These are phyloP conservation scores for Drosophila meridiana DNA, from an alignment of 2,888 invertebrate genomes.

Conservation along the genomic window DNA sequence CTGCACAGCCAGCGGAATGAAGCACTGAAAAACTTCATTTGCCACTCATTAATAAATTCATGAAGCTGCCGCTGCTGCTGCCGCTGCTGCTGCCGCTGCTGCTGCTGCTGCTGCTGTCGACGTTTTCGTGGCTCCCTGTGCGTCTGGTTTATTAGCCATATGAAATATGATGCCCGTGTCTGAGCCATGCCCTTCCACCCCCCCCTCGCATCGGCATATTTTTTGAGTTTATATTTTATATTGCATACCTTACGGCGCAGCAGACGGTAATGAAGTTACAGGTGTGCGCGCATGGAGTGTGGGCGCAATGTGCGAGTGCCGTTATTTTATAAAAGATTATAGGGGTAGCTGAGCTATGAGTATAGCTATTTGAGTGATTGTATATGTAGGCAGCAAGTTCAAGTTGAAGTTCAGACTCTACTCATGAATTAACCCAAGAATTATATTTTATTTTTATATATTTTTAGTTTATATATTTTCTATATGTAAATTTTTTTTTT, in stretches of 20 bases:
- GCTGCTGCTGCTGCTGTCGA: constrained; percentile 33
- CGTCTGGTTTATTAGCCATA: constrained; percentile 75
- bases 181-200: constrained; percentile 21
- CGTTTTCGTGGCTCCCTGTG: constrained; percentile 26
- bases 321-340: constrained; percentile 4
- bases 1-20: constrained; percentile 5
- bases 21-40: constrained; percentile 78
- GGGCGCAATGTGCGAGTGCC: not conserved
- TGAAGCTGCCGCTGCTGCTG: constrained; percentile 54
- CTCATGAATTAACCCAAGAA: too few relatives aligned
- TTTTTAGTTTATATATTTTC: too few relatives aligned
- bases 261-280: constrained; percentile 73
- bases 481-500: too few relatives aligned
- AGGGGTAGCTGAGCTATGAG: not conserved
- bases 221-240: constrained; percentile 58
- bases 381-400: not conserved
- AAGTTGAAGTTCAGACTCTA: not conserved
- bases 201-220: constrained; percentile 53
- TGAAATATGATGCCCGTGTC: constrained; percentile 80
- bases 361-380: not conserved
- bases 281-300: constrained; percentile 44
- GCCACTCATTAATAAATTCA: constrained; percentile 83
- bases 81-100: constrained; percentile 6
- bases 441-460: too few relatives aligned
- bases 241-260: constrained; percentile 62